A percentile compares a stretch with the other conserved stretches of the same genome.
phyloP scores from a whole-genome alignment of 2,888 invertebrate species.

The Acanthosoma haemorrhoidale region DNA sequence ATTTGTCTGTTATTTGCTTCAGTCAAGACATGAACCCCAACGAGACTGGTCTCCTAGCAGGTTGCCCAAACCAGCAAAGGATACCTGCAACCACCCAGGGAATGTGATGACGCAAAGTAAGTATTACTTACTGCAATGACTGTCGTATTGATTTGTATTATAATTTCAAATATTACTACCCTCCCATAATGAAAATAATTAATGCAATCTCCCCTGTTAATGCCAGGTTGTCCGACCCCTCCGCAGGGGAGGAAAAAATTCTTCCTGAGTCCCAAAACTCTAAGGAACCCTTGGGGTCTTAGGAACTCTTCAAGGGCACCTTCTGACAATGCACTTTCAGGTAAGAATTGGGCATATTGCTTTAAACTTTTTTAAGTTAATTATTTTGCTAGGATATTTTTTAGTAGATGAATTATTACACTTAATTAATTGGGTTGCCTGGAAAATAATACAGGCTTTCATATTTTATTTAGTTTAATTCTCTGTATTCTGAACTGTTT shows the following conservation, averaged over 20 bases:
- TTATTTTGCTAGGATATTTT: neutral
- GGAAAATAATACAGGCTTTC: no score
- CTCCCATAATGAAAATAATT: no score
- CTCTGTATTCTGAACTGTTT: no score
- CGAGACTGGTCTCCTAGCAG: slow-evolving; percentile 45
- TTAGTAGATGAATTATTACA: neutral
- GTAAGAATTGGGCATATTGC: slow-evolving; percentile 49
- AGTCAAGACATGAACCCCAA: slow-evolving; percentile 42
- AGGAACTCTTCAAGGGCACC: slow-evolving; percentile 43
- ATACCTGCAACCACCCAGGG: slow-evolving; percentile 43
- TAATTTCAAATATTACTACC: neutral
- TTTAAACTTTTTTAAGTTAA: neutral
- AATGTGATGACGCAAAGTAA: slow-evolving; percentile 61
- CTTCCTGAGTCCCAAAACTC: slow-evolving; percentile 73
- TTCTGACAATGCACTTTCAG: slow-evolving; percentile 53
- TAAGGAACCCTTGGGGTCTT: slow-evolving; percentile 64
- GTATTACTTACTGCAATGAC: slow-evolving; percentile 38
- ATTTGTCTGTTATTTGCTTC: slow-evolving; percentile 33
- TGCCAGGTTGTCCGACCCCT: slow-evolving; percentile 65
- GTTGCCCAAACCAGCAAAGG: slow-evolving; percentile 43
- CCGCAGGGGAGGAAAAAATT: slow-evolving; percentile 71
- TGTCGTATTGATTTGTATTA: neutral
- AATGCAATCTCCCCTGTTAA: no score
- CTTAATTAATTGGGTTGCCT: no score
- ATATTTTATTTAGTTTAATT: no score